Evolutionary conservation across 2,888 invertebrate species (phyloP).

Genomic region (Liodrosophila aerea): DNA sequence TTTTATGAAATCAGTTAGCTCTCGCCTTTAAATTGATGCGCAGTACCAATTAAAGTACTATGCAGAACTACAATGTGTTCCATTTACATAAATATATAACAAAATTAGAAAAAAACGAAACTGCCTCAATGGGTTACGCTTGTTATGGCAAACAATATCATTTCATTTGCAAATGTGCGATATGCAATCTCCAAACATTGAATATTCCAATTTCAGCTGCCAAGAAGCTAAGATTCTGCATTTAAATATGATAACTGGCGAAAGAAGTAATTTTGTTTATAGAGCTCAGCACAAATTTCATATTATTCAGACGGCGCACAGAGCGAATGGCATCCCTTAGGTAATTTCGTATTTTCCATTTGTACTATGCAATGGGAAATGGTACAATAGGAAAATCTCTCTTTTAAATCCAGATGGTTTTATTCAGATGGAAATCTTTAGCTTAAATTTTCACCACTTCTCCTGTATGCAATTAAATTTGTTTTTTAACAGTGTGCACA

Average conservation of each 20-base stretch:
- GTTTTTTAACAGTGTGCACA: no score
- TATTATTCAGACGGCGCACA: no score
- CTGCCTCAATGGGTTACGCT: constrained; percentile 8
- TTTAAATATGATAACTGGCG: constrained; percentile 34
- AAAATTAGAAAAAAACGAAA: constrained; percentile 4
- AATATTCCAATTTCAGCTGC: constrained; percentile 21
- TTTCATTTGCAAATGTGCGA: constrained; percentile 55
- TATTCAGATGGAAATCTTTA: no score
- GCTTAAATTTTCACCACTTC: no score
- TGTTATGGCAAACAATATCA: constrained; percentile 31
- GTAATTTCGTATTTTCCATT: no score
- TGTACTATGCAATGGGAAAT: no score
- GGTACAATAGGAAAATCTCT: no score
- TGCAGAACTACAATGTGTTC: constrained; percentile 5
- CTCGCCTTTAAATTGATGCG: constrained; percentile 29
- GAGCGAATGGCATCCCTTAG: no score
- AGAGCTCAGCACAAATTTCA: no score
- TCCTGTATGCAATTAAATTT: no score
- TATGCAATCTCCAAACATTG: constrained; percentile 31
- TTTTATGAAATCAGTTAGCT: constrained; percentile 28
- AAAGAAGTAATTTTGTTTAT: neutral
- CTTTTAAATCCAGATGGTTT: no score
- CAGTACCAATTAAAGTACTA: no score
- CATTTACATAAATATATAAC: neutral
- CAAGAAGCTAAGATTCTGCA: constrained; percentile 8